Evolutionary conservation across 1,140 invertebrate species (phyloP).

Genomic region (Cephus cinctus): DNA sequence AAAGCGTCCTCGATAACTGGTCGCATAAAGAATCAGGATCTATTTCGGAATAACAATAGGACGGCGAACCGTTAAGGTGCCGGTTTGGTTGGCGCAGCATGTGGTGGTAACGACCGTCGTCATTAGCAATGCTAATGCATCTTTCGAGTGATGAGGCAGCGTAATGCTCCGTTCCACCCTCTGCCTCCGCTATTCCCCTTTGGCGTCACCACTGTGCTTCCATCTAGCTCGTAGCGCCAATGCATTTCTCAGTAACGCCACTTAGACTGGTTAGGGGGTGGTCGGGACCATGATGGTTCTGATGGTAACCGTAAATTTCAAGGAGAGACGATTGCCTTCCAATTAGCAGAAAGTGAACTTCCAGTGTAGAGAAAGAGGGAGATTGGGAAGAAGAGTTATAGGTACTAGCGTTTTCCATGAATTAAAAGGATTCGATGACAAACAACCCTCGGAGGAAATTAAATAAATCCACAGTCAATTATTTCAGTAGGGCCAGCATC

Average conservation of each 20-base stretch:
- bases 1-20: no score
- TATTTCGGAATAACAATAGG: no score
- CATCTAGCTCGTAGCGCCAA: slow-evolving; percentile 14
- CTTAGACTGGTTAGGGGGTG: no score
- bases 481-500: no score
- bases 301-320: slow-evolving; percentile 27
- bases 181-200: slow-evolving; percentile 1
- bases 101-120: slow-evolving; percentile 21
- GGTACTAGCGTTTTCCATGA: no score
- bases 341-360: slow-evolving; percentile 23
- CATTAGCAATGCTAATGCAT: slow-evolving; percentile 24
- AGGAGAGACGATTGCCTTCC: slow-evolving; percentile 29
- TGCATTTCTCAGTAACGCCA: slow-evolving; percentile 25
- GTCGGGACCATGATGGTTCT: slow-evolving; percentile 26
- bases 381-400: not conserved
- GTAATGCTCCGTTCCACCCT: slow-evolving; percentile 12
- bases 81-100: not conserved
- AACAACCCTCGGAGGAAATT: no score
- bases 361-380: slow-evolving; percentile 4
- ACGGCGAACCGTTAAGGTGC: slow-evolving; percentile 6
- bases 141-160: slow-evolving; percentile 15
- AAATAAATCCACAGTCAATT: no score
- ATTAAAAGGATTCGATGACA: no score
- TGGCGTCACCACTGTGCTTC: not conserved
- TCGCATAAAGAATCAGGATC: no score